Evolutionary conservation across 92 coral and sea anemone species (phyloP).

Genomic region (Bergia sp.): DNA sequence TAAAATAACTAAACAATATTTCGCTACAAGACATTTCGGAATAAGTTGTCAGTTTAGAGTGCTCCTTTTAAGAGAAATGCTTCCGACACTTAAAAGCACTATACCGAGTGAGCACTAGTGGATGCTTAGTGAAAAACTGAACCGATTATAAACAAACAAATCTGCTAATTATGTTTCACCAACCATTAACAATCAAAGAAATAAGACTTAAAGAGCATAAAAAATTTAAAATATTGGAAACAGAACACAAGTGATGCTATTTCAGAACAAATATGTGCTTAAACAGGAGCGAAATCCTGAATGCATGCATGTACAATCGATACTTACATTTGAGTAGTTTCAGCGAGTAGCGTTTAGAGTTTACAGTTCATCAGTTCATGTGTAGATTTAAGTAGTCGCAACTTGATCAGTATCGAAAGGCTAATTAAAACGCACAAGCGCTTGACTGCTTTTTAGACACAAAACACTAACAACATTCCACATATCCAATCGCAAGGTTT

Average conservation of each 20-base stretch:
- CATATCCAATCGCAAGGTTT: conserved; percentile 3
- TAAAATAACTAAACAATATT: too few relatives aligned
- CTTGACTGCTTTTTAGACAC: not conserved
- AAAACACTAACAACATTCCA: not conserved
- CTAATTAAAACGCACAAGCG: not conserved
- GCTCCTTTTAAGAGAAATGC: not conserved
- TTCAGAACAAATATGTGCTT: too few relatives aligned
- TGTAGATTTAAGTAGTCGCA: not conserved
- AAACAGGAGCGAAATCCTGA: not conserved
- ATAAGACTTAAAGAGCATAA: too few relatives aligned
- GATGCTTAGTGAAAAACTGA: not conserved
- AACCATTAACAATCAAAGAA: too few relatives aligned
- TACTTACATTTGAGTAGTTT: not conserved
- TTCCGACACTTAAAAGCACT: too few relatives aligned
- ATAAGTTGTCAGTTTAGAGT: too few relatives aligned
- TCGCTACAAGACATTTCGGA: not conserved
- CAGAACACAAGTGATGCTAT: not conserved
- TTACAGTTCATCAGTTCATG: not conserved
- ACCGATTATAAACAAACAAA: too few relatives aligned
- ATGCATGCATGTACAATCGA: not conserved
- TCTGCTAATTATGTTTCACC: too few relatives aligned
- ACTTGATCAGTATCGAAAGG: not conserved
- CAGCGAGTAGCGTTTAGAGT: not conserved
- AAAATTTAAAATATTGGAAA: not conserved
- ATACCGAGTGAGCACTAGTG: not conserved